Base-by-base conservation (phyloP, 2,113 vertebrate species). In the Furnarius figulus region DNA sequence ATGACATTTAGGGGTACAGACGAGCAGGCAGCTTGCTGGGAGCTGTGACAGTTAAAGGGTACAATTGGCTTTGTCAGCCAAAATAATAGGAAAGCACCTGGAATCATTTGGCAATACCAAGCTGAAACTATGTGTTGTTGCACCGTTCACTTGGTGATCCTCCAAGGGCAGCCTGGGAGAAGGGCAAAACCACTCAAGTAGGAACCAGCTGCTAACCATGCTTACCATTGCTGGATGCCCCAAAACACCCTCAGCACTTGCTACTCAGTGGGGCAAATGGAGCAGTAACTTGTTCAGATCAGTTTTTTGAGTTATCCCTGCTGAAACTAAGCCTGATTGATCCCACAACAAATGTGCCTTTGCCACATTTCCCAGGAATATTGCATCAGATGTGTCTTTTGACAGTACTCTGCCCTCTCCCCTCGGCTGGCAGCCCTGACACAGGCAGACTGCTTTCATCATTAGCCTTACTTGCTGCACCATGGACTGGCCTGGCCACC, bases 1-100 rank as follows among this genome's bases (percentile, higher is more conserved):
- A 85, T 95, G 89, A 61, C 65, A 71, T 87, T 90, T 84, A 87
- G 93, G 80, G 44, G 30, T 78, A 90, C 35, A 88, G 62, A 85
- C 70, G 74, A 91, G 40, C 78, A 90, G 75, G 39, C 16, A 94
- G 71, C 49, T 73, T 83, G 83, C 65, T 85, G 66, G 73, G 82
- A 94, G n/a, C 80, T 85, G 35, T 72, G 73, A 19, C 66, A 81
- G 39, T 55, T 63, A 70, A 83, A 87, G 33, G 21, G 47, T 81
- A 71, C 73, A 71, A 63, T 46, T 50, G 73, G 13, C 27, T 89
- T 84, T 78, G n/a, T 70, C 72, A 92, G 67, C 63, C 75, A 90
- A 89, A 82, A 76, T 55, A 71, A 42, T 0, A 77, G 50, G 37
- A 53, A 71, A 90, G 31, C 20, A 71, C 49, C 1, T 39, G 61